Evolutionary conservation across 1,140 invertebrate genomes (phyloP).

Genomic region (Bombus polaris): DNA sequence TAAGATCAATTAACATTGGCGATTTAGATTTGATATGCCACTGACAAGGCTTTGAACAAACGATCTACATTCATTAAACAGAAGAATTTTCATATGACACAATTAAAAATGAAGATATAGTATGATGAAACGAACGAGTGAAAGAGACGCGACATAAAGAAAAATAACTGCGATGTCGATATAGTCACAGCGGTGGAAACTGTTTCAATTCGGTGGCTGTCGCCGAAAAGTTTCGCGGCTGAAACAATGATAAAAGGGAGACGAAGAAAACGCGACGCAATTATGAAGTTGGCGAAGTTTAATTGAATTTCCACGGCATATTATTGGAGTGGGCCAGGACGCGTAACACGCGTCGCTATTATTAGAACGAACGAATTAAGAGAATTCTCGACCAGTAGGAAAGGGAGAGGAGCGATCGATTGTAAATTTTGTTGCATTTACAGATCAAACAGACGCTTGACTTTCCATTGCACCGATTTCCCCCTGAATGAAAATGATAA

Average conservation of each 20-base stretch:
- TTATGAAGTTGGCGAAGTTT: slow-evolving; percentile 44
- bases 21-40: no score
- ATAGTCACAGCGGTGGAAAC: background rate
- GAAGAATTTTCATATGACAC: no score
- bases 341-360: slow-evolving; percentile 11
- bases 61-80: no score
- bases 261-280: slow-evolving; percentile 23
- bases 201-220: background rate
- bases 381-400: background rate
- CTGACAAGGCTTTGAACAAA: no score
- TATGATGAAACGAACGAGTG: background rate
- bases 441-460: background rate
- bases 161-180: background rate
- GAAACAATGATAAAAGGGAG: slow-evolving; percentile 14
- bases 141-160: background rate
- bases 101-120: no score
- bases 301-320: slow-evolving; percentile 42
- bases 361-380: slow-evolving; percentile 12
- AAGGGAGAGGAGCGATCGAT: background rate
- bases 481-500: background rate
- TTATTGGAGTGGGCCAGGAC: background rate
- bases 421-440: background rate
- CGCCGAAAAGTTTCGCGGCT: slow-evolving; percentile 10
- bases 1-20: no score
- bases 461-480: background rate